These are phyloP conservation scores for Natrix natrix DNA, from an alignment of 2,797 vertebrate genomes.

Conservation along the genomic window DNA sequence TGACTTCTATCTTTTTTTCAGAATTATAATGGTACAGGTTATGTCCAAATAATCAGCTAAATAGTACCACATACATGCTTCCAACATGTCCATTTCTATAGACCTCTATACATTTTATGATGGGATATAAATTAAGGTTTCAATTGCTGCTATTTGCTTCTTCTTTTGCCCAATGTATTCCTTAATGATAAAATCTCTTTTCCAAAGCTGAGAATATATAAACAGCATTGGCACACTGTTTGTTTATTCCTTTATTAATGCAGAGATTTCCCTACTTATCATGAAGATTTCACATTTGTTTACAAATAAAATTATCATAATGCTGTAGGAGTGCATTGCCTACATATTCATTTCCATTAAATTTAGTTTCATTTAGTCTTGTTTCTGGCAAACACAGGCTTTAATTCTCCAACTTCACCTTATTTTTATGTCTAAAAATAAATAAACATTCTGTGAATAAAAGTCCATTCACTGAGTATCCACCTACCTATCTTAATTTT, in stretches of 20 bases:
- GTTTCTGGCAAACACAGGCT: slow-evolving; percentile 54
- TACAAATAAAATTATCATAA: slow-evolving; percentile 42
- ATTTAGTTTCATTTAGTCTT: slow-evolving; percentile 57
- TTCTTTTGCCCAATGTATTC: slow-evolving; percentile 53
- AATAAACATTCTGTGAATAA: slow-evolving; percentile 63
- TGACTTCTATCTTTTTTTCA: slow-evolving; percentile 19
- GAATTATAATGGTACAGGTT: slow-evolving; percentile 48
- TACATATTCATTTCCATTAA: slow-evolving; percentile 66
- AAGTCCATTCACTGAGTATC: slow-evolving; percentile 67
- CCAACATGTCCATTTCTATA: slow-evolving; percentile 62
- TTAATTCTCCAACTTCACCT: slow-evolving; percentile 63
- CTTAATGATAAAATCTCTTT: slow-evolving; percentile 64
- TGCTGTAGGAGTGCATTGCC: slow-evolving; percentile 45
- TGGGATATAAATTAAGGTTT: slow-evolving; percentile 69
- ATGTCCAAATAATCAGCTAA: slow-evolving; percentile 66
- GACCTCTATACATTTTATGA: slow-evolving; percentile 62
- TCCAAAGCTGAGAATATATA: slow-evolving; percentile 56
- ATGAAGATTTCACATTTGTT: slow-evolving; percentile 47
- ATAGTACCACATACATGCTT: slow-evolving; percentile 57
- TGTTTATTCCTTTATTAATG: slow-evolving; percentile 65
- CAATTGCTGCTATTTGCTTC: slow-evolving; percentile 66
- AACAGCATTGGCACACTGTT: slow-evolving; percentile 65
- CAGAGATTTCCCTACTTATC: slow-evolving; percentile 60
- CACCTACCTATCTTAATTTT: background rate
- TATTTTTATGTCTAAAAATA: slow-evolving; percentile 60